Base-by-base conservation (phyloP, 2,797 vertebrate species). In the Takifugu rubripes region DNA sequence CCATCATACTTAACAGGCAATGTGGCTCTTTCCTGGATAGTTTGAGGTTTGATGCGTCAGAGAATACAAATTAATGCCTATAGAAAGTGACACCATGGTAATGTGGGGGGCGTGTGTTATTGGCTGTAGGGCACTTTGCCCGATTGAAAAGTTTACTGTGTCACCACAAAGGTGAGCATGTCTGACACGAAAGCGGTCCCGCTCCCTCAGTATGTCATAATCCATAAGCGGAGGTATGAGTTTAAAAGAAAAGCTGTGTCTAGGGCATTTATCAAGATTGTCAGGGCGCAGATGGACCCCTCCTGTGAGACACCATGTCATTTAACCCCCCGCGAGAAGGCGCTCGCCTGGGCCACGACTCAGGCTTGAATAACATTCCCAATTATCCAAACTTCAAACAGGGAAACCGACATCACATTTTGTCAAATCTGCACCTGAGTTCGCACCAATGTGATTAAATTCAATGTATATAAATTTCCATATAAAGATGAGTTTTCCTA, bases 141-240 rank as follows among this genome's bases (percentile, higher is more conserved):
- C 79, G 81, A 89, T 88, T 89, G 80, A 78, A 84, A 77, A 79
- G 78, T 85, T 87, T 72, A 73, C 80, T 78, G 73, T 77, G 75
- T 79, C 74, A 72, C 78, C 63, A 77, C 81, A 84, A 84, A 72
- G 59, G 54, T 24, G 2, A 64, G 17, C 6, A 57, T 59, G 55
- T 78, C 78, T 64, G 66, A 81, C 88, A 84, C 77, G 68, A 81
- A 79, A 68, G 64, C 72, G 50, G 40, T 61, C 64, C 68, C 77
- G 79, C 80, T 74, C 84, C 59, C 82, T 82, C 86, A 81, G 81
- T 82, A 82, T 78, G 83, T 84, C 82, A 79, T 75, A 70, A 84
- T 74, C 66, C 58, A 58, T 73, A 70, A 86, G 73, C 67, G 57
- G 66, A 59, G 64, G 74, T 49, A 52, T 72, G 57, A 14, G 64